Evolutionary conservation across 2,888 invertebrate genomes (phyloP), one percentile per base, ranked within the genome.

Genomic region (Spatulosminthurus flaviceps): DNA sequence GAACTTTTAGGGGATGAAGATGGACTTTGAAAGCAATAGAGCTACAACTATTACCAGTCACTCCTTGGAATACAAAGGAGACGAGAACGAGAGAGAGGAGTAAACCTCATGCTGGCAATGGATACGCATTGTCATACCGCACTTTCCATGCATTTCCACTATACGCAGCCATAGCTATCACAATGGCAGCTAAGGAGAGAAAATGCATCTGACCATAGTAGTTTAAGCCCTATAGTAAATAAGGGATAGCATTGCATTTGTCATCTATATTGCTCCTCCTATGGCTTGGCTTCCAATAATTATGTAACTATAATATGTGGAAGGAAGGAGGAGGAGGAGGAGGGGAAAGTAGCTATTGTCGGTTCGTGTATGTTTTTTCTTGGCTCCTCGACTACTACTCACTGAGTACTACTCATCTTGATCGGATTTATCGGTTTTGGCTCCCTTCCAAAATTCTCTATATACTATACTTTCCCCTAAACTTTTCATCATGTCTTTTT

Each of bases 371-470:
- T 69, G 24, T 69, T 69, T 69, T n/a, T n/a, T 34, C 13, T 69
- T 69, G 28, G 69, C 60, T 29, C n/a, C n/a, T n/a, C n/a, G n/a
- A n/a, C n/a, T n/a, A n/a, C n/a, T n/a, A n/a, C n/a, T n/a, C n/a
- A n/a, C n/a, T n/a, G n/a, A n/a, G 41, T 71, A 73, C 34, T 60
- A 71, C 71, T 72, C 72, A 73, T 73, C 73, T 66, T 61, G 78
- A 81, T 81, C 79, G 70, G 81, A 78, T 79, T 81, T 81, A 81
- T 81, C 79, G 79, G 79, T 81, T 81, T 78, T 81, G 81, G 81
- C 81, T 74, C 60, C 9, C 42, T 69, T 79, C 81, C 81, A 81
- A 66, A 64, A 73, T 29, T 60, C 70, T 78, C 71, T 71, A 43
- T 22, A 69, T 42, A 43, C 77, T 69, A 16, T 64, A 75, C 79